These are phyloP conservation scores for Solen grandis DNA, from an alignment of 1,140 invertebrate species.

Conservation along the genomic window DNA sequence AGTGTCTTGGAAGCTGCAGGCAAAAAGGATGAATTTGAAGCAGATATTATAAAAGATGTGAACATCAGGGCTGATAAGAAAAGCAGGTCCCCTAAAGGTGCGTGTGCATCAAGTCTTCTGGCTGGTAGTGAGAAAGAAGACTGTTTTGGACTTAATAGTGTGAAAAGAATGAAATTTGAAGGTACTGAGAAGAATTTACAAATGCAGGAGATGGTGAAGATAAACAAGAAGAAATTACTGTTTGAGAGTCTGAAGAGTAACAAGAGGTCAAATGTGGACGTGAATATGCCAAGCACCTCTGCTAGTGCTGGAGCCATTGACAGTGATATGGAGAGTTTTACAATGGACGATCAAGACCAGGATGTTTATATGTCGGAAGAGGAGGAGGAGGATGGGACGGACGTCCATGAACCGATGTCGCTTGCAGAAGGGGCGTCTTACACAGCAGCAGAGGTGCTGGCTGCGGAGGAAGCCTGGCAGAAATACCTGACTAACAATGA, in stretches of 20 bases:
- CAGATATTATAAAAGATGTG: slow-evolving; percentile 63
- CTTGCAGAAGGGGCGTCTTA: slow-evolving; percentile 24
- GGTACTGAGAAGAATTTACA: slow-evolving; percentile 77
- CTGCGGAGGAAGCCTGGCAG: slow-evolving; percentile 85
- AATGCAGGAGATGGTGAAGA: slow-evolving; percentile 73
- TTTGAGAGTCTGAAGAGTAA: slow-evolving; percentile 19
- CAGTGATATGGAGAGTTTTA: slow-evolving; percentile 62
- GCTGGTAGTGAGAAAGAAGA: slow-evolving; percentile 43
- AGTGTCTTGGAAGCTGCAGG: slow-evolving; percentile 13
- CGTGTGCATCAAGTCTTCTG: slow-evolving; percentile 3
- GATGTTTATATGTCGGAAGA: slow-evolving; percentile 60
- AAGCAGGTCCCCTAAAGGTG: slow-evolving; percentile 38
- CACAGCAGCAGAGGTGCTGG: slow-evolving; percentile 25
- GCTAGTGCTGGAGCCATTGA: slow-evolving; percentile 28
- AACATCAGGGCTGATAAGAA: slow-evolving; percentile 69
- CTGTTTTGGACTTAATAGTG: slow-evolving; percentile 59
- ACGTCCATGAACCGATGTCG: background rate
- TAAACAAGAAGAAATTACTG: slow-evolving; percentile 64
- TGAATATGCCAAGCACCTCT: background rate
- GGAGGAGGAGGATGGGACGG: slow-evolving; percentile 11
- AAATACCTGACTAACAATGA: slow-evolving; percentile 84
- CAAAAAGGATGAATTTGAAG: slow-evolving; percentile 40
- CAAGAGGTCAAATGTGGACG: slow-evolving; percentile 28
- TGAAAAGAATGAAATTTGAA: slow-evolving; percentile 72
- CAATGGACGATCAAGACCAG: slow-evolving; percentile 35